These are phyloP conservation scores for Iguana delicatissima DNA, from an alignment of 2,797 vertebrate genomes.

Conservation along the genomic window DNA sequence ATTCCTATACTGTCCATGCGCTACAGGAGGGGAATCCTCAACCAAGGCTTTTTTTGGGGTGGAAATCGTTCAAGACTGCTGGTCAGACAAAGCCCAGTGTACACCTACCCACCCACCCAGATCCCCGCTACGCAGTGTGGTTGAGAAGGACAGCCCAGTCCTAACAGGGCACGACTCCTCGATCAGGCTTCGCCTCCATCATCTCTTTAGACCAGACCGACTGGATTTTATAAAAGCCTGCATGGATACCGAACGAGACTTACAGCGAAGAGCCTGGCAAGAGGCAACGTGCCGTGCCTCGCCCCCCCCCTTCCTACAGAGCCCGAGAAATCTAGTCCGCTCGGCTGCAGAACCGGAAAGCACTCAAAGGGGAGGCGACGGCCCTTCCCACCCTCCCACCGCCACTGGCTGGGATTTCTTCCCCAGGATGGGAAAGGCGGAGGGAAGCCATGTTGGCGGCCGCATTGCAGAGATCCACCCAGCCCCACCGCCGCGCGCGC, in stretches of 20 bases:
- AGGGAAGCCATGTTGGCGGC: conserved; percentile 30
- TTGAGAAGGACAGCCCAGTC: not conserved
- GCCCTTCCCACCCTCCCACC: not conserved
- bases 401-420: not conserved
- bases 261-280: too few species aligned
- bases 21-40: too few species aligned
- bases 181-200: not conserved
- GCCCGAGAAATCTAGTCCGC: too few species aligned
- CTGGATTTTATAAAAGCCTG: too few species aligned
- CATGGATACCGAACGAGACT: not conserved
- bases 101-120: too few species aligned
- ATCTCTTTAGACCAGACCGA: too few species aligned
- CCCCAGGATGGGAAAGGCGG: too few species aligned
- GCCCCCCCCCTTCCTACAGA: not conserved
- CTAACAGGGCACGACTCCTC: not conserved
- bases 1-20: not conserved
- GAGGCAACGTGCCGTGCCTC: not conserved
- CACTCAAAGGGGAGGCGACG: not conserved
- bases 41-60: too few species aligned
- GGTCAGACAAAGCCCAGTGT: too few species aligned
- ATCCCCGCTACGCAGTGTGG: too few species aligned
- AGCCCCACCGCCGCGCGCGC: not conserved
- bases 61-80: too few species aligned
- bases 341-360: too few species aligned
- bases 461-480: conserved; percentile 22